A percentile compares a stretch with the other conserved stretches of the same genome.
phyloP scores from a whole-genome alignment of 1,140 invertebrate genomes.

The Streblospio benedicti region DNA sequence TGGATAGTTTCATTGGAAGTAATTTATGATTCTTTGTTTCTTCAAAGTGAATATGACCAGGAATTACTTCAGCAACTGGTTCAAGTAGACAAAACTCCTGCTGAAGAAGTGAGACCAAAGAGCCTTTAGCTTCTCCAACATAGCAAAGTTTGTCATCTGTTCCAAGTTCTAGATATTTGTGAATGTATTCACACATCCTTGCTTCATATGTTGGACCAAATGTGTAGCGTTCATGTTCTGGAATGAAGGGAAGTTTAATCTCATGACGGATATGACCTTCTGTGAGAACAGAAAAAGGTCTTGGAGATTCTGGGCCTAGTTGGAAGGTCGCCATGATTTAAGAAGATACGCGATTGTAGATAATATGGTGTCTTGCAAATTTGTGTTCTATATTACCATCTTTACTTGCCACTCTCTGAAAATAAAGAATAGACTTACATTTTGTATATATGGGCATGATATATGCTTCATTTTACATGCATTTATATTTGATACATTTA shows the following conservation, averaged over 20 bases:
- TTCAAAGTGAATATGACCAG: slow-evolving; percentile 36
- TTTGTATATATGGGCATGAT: too few species aligned
- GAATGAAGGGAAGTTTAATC: slow-evolving; percentile 27
- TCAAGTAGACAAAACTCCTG: slow-evolving; percentile 39
- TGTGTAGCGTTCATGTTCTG: slow-evolving; percentile 23
- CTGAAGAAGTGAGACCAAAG: slow-evolving; percentile 26
- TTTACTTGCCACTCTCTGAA: too few species aligned
- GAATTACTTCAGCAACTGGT: slow-evolving; percentile 32
- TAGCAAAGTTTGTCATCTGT: slow-evolving; percentile 30
- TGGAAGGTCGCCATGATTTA: slow-evolving; percentile 39
- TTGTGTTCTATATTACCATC: too few species aligned
- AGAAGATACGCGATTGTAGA: too few species aligned
- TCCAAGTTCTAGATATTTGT: slow-evolving; percentile 37
- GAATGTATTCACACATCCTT: slow-evolving; percentile 30
- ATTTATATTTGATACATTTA: too few species aligned
- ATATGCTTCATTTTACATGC: too few species aligned
- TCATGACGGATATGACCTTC: slow-evolving; percentile 31
- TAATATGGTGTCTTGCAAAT: too few species aligned
- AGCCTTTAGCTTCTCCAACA: slow-evolving; percentile 32
- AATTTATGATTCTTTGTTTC: slow-evolving; percentile 31
- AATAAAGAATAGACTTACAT: too few species aligned
- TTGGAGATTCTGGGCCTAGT: slow-evolving; percentile 40
- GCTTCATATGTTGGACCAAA: slow-evolving; percentile 37
- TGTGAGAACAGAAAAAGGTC: slow-evolving; percentile 38
- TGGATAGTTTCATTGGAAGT: slow-evolving; percentile 30